A percentile compares a stretch with the other conserved stretches of the same genome.
Conservation (phyloP, 1,140 invertebrate genomes). For the Saccostrea echinata region DNA sequence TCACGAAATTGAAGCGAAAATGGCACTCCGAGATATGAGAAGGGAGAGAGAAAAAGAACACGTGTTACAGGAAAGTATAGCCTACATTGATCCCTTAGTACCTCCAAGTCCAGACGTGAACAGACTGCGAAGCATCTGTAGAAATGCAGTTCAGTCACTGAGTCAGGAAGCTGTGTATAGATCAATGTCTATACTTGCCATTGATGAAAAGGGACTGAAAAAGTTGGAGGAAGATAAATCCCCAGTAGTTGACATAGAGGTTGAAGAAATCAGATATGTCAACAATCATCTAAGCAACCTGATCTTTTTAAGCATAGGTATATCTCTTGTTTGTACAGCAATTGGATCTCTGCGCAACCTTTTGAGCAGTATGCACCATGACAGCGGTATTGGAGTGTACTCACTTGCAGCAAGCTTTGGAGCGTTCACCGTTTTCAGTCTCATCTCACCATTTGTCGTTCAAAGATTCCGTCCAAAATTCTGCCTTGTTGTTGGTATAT, state of each 20-base stretch:
- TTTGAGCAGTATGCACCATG: constrained; percentile 74
- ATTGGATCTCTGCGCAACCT: constrained; percentile 72
- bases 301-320: constrained; percentile 64
- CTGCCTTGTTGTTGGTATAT: constrained; percentile 60
- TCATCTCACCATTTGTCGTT: constrained; percentile 69
- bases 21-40: background rate
- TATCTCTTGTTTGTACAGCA: constrained; percentile 69
- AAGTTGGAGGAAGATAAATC: background rate
- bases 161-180: constrained; percentile 52
- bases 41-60: background rate
- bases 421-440: constrained; percentile 68
- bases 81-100: constrained; percentile 52
- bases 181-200: constrained; percentile 33
- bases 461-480: constrained; percentile 67
- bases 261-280: constrained; percentile 42
- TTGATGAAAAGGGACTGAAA: constrained; percentile 31
- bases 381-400: constrained; percentile 67
- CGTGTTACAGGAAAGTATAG: constrained; percentile 44
- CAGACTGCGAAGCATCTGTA: constrained; percentile 46
- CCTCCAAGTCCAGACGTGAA: constrained; percentile 42
- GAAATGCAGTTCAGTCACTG: constrained; percentile 50
- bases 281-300: constrained; percentile 64
- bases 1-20: constrained; percentile 40
- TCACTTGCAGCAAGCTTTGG: constrained; percentile 63
- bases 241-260: constrained; percentile 17